phyloP scores from a whole-genome alignment of 2,888 invertebrate species.

The Poecilus cupreus region DNA sequence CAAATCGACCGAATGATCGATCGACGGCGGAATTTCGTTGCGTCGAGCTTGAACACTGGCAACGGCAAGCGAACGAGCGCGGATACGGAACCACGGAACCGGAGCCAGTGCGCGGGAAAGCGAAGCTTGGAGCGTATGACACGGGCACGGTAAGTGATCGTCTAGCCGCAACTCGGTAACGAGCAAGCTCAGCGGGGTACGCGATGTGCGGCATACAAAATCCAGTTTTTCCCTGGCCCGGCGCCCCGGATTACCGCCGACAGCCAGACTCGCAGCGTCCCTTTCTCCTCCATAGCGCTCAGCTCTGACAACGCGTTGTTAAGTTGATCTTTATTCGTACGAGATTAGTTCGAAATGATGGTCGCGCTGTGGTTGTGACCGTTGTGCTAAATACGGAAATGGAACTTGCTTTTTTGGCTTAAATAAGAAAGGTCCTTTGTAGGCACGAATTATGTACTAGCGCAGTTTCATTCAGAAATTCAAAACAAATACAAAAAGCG shows the following conservation, averaged over 20 bases:
- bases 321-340: constrained; percentile 36
- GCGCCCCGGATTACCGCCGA: not conserved
- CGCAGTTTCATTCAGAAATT: not conserved
- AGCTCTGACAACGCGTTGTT: constrained; percentile 16
- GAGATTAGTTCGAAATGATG: constrained; percentile 33
- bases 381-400: constrained; percentile 16
- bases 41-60: not conserved
- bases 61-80: too few species aligned
- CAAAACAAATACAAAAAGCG: not conserved
- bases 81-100: not conserved
- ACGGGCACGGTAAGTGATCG: constrained; percentile 40
- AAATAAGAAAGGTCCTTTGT: not conserved
- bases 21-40: not conserved
- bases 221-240: constrained; percentile 35
- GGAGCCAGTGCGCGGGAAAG: not conserved
- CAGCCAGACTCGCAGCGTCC: not conserved
- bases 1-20: constrained; percentile 34
- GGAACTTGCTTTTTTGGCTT: not conserved
- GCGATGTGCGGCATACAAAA: constrained; percentile 47
- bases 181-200: constrained; percentile 50
- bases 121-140: not conserved
- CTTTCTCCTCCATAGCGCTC: not conserved
- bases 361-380: constrained; percentile 1
- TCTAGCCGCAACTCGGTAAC: constrained; percentile 25
- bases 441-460: not conserved